A percentile compares a stretch with the other conserved stretches of the same genome.
Evolutionary conservation across 1,140 invertebrate species (phyloP).

Genomic region (Drosophila kurseongensis): DNA sequence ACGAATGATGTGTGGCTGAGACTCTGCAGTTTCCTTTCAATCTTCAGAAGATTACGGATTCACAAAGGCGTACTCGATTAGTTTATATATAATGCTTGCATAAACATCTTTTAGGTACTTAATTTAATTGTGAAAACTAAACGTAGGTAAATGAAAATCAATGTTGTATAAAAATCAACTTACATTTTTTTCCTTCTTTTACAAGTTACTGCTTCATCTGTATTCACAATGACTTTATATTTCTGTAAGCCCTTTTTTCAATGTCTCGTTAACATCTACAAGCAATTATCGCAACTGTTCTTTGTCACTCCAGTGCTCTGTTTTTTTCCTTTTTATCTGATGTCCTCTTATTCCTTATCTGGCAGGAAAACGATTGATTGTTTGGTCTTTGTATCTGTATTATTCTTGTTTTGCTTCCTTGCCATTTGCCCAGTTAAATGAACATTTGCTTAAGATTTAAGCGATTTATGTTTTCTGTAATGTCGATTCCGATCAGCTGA

Average conservation of each 20-base stretch:
- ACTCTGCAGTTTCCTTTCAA: slow-evolving; percentile 22
- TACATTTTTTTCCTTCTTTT: too few relatives aligned
- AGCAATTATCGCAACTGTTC: slow-evolving; percentile 36
- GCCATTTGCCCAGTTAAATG: slow-evolving; percentile 17
- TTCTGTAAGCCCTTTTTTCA: slow-evolving; percentile 13
- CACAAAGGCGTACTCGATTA: not conserved
- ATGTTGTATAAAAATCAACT: too few relatives aligned
- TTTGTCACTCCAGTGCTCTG: not conserved
- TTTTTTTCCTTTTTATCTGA: slow-evolving; percentile 14
- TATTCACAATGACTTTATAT: slow-evolving; percentile 2
- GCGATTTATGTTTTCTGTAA: slow-evolving; percentile 1
- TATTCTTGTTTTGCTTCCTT: slow-evolving; percentile 5
- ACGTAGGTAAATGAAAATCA: not conserved
- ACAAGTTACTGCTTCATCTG: not conserved
- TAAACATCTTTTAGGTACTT: too few relatives aligned
- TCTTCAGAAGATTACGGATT: slow-evolving; percentile 6
- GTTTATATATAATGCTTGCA: not conserved
- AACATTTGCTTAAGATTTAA: slow-evolving; percentile 13
- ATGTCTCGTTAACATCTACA: slow-evolving; percentile 37
- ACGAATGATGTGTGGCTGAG: slow-evolving; percentile 52
- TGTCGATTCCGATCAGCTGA: slow-evolving; percentile 4
- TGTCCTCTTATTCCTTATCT: slow-evolving; percentile 14
- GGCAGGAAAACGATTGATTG: slow-evolving; percentile 36
- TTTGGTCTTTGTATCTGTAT: slow-evolving; percentile 32
- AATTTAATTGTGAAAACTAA: not conserved